Percentiles rank a stretch among this genome's conserved stretches.
These are phyloP conservation scores for Bombus waltoni DNA, from an alignment of 1,140 invertebrate species.

Conservation along the genomic window DNA sequence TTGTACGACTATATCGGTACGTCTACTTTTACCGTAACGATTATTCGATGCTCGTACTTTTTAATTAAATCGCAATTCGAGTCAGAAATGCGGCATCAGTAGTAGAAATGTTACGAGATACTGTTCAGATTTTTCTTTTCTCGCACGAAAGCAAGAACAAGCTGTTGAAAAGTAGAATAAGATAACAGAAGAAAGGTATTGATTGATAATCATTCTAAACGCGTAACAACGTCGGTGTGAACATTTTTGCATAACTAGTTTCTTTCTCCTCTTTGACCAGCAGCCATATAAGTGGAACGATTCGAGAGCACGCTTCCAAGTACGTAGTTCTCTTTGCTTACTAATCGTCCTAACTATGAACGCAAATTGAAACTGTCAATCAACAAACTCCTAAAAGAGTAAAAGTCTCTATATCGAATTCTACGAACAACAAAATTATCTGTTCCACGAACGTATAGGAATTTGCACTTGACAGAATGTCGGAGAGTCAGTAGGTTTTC, in stretches of 20 bases:
- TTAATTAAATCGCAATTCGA: too few relatives aligned
- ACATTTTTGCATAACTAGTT: not conserved
- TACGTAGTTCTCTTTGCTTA: not conserved
- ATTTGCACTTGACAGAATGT: not conserved
- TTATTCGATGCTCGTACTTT: not conserved
- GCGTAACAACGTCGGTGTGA: not conserved
- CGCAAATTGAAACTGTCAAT: not conserved
- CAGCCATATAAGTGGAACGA: constrained; percentile 28
- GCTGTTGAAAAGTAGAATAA: not conserved
- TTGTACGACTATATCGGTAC: not conserved
- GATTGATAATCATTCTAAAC: not conserved
- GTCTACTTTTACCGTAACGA: not conserved
- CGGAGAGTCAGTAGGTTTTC: not conserved
- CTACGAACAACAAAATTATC: too few relatives aligned
- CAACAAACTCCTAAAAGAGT: too few relatives aligned
- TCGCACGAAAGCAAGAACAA: not conserved
- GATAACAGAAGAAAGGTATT: not conserved
- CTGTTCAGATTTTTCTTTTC: not conserved
- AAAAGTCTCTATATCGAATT: not conserved
- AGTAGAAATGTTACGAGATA: not conserved
- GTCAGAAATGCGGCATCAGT: too few relatives aligned
- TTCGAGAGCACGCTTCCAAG: not conserved
- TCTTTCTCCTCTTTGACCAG: not conserved
- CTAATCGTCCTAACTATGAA: not conserved
- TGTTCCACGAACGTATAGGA: not conserved